Evolutionary conservation across 2,888 invertebrate species (phyloP).

Genomic region (Pachycephus smyrnensis): DNA sequence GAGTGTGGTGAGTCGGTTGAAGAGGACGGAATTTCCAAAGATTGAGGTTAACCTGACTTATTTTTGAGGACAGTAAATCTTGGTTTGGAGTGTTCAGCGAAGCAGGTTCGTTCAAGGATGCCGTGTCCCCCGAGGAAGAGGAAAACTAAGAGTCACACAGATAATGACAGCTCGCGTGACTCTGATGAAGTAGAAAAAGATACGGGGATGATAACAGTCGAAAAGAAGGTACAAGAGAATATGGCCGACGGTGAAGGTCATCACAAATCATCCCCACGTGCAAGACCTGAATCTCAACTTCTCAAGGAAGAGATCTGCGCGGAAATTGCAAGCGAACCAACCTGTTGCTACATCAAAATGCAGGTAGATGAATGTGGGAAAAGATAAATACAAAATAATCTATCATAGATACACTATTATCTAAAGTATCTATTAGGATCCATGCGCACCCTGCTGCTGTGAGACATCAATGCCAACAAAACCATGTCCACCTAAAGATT

Average conservation of each 20-base stretch:
- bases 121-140: slow-evolving; percentile 19
- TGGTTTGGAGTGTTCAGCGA: not conserved
- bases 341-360: slow-evolving; percentile 42
- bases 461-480: slow-evolving; percentile 16
- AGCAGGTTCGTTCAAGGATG: not conserved
- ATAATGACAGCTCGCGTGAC: not conserved
- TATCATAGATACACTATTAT: not conserved
- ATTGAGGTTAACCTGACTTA: not conserved
- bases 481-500: slow-evolving; percentile 35
- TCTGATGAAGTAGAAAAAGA: not conserved
- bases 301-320: slow-evolving; percentile 27
- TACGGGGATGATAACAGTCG: not conserved
- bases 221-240: not conserved
- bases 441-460: slow-evolving; percentile 41
- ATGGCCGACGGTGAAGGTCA: not conserved
- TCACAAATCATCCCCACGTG: not conserved
- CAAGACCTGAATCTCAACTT: not conserved
- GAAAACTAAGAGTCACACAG: not conserved
- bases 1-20: slow-evolving; percentile 24
- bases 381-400: not conserved
- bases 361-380: slow-evolving; percentile 30
- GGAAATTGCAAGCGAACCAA: not conserved
- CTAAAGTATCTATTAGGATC: slow-evolving; percentile 32
- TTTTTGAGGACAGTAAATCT: not conserved
- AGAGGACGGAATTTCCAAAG: not conserved